Conservation (phyloP, 2,113 vertebrate species). For the Syngnathoides biaculeatus region DNA sequence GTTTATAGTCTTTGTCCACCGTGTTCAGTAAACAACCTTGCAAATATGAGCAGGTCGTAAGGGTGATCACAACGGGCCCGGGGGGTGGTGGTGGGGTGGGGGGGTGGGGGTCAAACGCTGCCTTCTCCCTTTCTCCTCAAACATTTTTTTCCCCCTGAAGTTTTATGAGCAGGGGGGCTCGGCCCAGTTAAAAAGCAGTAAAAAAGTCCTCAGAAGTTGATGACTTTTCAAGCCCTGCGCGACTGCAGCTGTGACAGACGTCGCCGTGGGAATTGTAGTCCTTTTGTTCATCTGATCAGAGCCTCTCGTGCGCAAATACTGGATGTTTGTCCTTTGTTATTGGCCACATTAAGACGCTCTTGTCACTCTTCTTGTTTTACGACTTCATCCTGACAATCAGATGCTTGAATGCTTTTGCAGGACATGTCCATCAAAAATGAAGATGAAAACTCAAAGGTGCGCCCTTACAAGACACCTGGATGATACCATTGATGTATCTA, state of each 20-base stretch:
- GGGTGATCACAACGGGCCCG: constrained; percentile 3
- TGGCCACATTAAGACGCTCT: constrained; percentile 8
- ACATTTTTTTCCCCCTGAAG: constrained; percentile 48
- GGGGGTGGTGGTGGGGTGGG: constrained; percentile 14
- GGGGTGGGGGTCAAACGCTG: constrained; percentile 27
- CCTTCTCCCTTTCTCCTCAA: constrained; percentile 35
- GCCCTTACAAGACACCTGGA: not conserved
- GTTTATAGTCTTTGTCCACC: constrained; percentile 29
- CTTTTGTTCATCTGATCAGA: constrained; percentile 43
- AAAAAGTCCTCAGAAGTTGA: constrained; percentile 69
- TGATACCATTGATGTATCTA: not conserved
- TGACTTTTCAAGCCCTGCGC: constrained; percentile 67
- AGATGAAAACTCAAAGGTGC: not conserved
- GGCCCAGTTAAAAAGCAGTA: constrained; percentile 63
- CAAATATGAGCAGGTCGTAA: constrained; percentile 29
- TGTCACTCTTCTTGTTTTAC: not conserved
- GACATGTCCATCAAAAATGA: not conserved
- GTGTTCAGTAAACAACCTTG: constrained; percentile 42
- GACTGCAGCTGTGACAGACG: constrained; percentile 50
- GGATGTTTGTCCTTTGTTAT: constrained; percentile 26
- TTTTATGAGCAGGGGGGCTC: constrained; percentile 63
- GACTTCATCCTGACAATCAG: not conserved
- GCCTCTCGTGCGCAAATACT: constrained; percentile 8
- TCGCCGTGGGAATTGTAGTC: constrained; percentile 48
- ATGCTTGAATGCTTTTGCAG: not conserved